Evolutionary conservation across 2,888 invertebrate genomes (phyloP).

Genomic region (Polia nebulosa): DNA sequence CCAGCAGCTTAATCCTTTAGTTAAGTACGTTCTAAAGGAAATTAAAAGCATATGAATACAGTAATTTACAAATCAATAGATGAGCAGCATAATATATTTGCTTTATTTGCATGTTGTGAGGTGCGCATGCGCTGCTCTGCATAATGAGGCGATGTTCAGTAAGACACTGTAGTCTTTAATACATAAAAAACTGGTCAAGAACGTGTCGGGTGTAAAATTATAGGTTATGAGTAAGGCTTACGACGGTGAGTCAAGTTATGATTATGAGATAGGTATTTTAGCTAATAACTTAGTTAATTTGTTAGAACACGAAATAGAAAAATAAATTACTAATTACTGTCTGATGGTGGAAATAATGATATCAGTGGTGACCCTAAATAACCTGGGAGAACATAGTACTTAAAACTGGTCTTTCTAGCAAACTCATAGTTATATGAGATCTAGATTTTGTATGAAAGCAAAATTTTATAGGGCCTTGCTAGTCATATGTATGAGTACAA

Average conservation of each 20-base stretch:
- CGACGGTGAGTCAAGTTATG: conserved; percentile 18
- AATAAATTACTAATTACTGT: not conserved
- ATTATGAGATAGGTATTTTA: conserved; percentile 12
- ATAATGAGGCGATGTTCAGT: conserved; percentile 55
- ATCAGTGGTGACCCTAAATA: not conserved
- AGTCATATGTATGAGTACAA: too few species aligned
- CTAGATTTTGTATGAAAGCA: too few species aligned
- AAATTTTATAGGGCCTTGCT: too few species aligned
- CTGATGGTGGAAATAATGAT: not conserved
- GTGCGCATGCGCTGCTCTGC: conserved; percentile 55
- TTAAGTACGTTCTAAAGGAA: conserved; percentile 20
- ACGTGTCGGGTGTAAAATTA: conserved; percentile 36
- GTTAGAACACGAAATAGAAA: not conserved
- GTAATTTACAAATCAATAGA: conserved; percentile 69
- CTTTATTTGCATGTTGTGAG: conserved; percentile 45
- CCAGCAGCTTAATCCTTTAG: conserved; percentile 7
- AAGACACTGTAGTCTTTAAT: conserved; percentile 30
- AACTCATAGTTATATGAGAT: too few species aligned
- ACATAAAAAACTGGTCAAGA: conserved; percentile 34
- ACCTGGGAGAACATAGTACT: too few species aligned
- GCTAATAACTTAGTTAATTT: conserved; percentile 4
- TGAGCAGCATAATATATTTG: conserved; percentile 45
- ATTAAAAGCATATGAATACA: conserved; percentile 37
- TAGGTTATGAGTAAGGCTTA: conserved; percentile 25
- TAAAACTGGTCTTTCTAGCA: too few species aligned